A percentile compares a stretch with the other conserved stretches of the same genome.
phyloP scores from a whole-genome alignment of 2,888 invertebrate genomes.

The Cheilosia variabilis region DNA sequence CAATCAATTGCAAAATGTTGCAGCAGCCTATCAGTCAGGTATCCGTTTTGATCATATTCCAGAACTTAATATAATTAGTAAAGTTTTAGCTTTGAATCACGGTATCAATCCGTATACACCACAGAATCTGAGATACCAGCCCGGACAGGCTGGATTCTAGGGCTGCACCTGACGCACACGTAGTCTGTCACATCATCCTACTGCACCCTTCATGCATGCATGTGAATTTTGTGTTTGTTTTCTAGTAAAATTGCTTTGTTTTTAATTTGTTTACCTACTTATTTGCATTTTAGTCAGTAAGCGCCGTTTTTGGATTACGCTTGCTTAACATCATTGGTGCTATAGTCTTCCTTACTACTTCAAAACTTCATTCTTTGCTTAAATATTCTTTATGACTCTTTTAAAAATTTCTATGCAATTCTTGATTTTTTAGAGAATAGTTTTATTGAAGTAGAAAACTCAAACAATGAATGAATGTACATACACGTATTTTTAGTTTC shows the following conservation, averaged over 20 bases:
- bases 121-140: conserved; percentile 81
- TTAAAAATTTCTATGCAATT: neutral
- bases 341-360: neutral
- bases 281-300: conserved; percentile 7
- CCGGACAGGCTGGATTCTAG: conserved; percentile 78
- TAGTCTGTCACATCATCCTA: conserved; percentile 52
- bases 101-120: conserved; percentile 85
- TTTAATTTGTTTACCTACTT: neutral
- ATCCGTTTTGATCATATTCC: conserved; percentile 85
- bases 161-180: conserved; percentile 68
- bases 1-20: conserved; percentile 82
- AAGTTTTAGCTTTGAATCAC: conserved; percentile 91
- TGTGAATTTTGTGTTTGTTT: conserved; percentile 6
- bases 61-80: conserved; percentile 92
- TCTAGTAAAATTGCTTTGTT: conserved; percentile 20
- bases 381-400: neutral
- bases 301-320: too few relatives aligned
- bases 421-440: neutral
- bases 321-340: too few relatives aligned
- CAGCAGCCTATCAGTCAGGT: conserved; percentile 86
- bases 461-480: conserved; percentile 37
- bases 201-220: conserved; percentile 49
- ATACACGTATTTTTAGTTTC: conserved; percentile 46
- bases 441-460: neutral
- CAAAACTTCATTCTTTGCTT: neutral